A percentile compares a stretch with the other conserved stretches of the same genome.
Conservation (phyloP, 2,113 vertebrate species). For the Platysteira castanea region DNA sequence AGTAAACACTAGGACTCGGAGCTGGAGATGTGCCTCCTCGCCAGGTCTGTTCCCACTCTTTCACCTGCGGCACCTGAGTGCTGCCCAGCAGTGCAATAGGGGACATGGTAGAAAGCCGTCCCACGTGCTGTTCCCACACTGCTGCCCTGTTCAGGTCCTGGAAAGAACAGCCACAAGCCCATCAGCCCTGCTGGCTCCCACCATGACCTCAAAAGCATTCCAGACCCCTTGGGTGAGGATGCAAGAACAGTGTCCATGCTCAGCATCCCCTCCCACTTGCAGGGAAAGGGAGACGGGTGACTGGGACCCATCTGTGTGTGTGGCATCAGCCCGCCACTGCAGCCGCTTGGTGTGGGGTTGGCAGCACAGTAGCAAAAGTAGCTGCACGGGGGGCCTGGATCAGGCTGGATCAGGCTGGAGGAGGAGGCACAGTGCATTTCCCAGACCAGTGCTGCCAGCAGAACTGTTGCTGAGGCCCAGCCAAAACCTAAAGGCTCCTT, state of each 20-base stretch:
- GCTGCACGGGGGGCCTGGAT: neutral
- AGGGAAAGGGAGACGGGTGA: neutral
- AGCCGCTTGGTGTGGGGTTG: neutral
- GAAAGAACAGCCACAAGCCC: neutral
- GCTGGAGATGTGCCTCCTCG: neutral
- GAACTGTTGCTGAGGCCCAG: neutral
- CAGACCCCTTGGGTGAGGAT: neutral
- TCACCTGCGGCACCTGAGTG: neutral
- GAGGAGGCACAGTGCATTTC: neutral
- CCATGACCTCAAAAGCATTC: neutral
- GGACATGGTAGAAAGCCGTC: fast-evolving
- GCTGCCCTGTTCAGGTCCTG: neutral
- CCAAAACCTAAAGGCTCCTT: neutral
- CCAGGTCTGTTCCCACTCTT: neutral
- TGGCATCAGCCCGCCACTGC: neutral
- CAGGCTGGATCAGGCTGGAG: neutral
- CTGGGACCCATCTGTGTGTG: neutral
- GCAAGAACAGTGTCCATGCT: fast-evolving
- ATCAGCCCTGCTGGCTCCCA: neutral
- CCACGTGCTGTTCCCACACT: neutral
- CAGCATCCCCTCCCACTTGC: neutral
- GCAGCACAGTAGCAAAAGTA: conserved; percentile 9
- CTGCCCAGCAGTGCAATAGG: neutral
- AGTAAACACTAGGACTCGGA: neutral
- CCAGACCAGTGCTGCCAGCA: neutral